phyloP scores from a whole-genome alignment of 2,888 invertebrate species.

The Caenorhabditis uteleia region DNA sequence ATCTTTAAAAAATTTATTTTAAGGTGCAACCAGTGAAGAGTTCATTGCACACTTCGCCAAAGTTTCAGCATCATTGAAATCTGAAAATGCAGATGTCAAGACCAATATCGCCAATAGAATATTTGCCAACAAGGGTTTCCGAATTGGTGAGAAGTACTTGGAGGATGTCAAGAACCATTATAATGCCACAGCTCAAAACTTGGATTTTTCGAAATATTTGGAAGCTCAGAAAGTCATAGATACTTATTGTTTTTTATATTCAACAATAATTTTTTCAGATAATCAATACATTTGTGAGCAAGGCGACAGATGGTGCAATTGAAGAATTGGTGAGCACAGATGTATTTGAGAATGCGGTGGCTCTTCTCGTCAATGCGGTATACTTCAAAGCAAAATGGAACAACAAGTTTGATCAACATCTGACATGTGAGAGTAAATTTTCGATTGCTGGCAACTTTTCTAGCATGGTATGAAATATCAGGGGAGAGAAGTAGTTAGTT shows the following conservation, averaged over 20 bases:
- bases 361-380: slow-evolving; percentile 35
- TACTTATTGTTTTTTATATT: too few relatives aligned
- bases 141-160: slow-evolving; percentile 6
- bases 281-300: slow-evolving; percentile 85
- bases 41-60: too few relatives aligned
- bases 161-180: slow-evolving; percentile 1
- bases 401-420: slow-evolving; percentile 7
- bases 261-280: too few relatives aligned
- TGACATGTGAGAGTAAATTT: slow-evolving; percentile 8
- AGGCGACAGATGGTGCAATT: slow-evolving; percentile 83
- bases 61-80: too few relatives aligned
- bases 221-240: slow-evolving; percentile 60
- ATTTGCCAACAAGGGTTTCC: slow-evolving; percentile 11
- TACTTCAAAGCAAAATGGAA: slow-evolving; percentile 38
- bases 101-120: slow-evolving; percentile 21
- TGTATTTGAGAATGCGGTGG: slow-evolving; percentile 24
- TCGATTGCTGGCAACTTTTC: not conserved
- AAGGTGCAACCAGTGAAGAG: too few relatives aligned
- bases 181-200: slow-evolving; percentile 11
- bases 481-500: slow-evolving; percentile 16
- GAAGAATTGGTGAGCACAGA: slow-evolving; percentile 78
- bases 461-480: slow-evolving; percentile 13
- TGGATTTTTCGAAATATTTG: slow-evolving; percentile 6
- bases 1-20: too few relatives aligned
- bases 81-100: too few relatives aligned